Evolutionary conservation across 2,797 vertebrate genomes (phyloP), one percentile per base, ranked within the genome.

Genomic region (Trichosurus vulpecula): DNA sequence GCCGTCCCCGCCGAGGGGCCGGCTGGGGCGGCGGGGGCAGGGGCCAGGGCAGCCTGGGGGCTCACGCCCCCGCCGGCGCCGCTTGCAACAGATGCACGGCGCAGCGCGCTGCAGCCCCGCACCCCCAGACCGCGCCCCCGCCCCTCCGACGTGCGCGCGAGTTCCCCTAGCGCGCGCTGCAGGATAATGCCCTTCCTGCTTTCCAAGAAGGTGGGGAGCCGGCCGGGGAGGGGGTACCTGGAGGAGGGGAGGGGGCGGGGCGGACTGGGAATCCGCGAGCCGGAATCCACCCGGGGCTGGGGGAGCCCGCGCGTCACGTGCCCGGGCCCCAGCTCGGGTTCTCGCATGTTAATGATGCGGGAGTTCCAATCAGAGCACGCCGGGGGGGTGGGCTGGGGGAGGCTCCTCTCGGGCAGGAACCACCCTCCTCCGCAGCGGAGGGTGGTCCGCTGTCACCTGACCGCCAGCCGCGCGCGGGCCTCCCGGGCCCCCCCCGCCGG

Each of bases 361-460:
- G 98, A 96, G 97, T 98, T 98, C 97, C 98, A 97, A 97, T 96
- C 97, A 97, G 98, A 93, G 95, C 97, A 95, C 97, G 94, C 98
- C 92, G 94, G 97, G 98, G 96, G 66, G 66, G 61, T 74, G 61
- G 61, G 95, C 56, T 6, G 35, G 53, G 52, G 22, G 91, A 81
- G 52, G 96, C 97, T 92, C 96, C 97, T 94, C 94, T 96, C n/a
- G 97, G 94, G 95, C 95, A 96, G 98, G 98, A 98, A 98, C 97
- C 98, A 98, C 97, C 97, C 96, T 97, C 95, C 96, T 97, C 98
- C 97, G 98, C 97, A 92, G 96, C 97, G 97, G 96, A 97, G 98
- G 98, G 97, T 97, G 98, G 98, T 97, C 97, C 97, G 96, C 97
- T 93, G 95, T 97, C 98, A 98, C 98, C 98, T 98, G 98, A 97